Evolutionary conservation across 2,113 vertebrate genomes (phyloP), one percentile per base, ranked within the genome.

Genomic region (Dipodomys ordii): DNA sequence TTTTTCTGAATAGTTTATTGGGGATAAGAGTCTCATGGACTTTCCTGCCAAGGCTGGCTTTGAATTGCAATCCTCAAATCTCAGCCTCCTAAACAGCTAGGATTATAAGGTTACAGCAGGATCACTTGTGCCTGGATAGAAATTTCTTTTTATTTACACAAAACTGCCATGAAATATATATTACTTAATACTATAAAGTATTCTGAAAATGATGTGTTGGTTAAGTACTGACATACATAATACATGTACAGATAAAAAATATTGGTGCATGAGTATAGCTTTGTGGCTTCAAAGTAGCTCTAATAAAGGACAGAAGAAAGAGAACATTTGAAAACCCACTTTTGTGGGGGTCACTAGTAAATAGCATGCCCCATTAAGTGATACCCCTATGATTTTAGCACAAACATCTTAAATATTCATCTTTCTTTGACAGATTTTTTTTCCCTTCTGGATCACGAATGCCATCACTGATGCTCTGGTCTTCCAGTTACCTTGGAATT

Each of bases 401-500:
- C 12, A 96, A 77, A 93, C 78, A 85, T 80, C 87, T 86, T 8
- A 16, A 46, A 97, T 60, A 91, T 94, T 93, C 64, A 71, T 15
- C 87, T 95, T 91, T 94, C 74, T 67, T 97, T 82, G 73, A 78
- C 27, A 32, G 76, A 90, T 78, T 72, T 67, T 87, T 95, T 84
- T 39, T 39, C 39, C 82, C 49, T 88, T 65, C 30, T 83, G 22
- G 62, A 28, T 67, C 83, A 86, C 79, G 88, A 97, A 96, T 69
- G 87, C 19, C 35, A 96, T 91, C 97, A 96, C 95, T 97, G 97
- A 81, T 0, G 69, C 72, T 76, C 90, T 92, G 83, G 91, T 83
- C 92, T 82, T 96, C 93, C 60, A 95, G 95, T 89, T 93, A 35
- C 91, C 91, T 22, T 96, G 97, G 95, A 95, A 96, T 96, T 95